Percentiles rank a stretch among this genome's conserved stretches.
Conservation (phyloP, 2,113 vertebrate species). For the Amphiprion ocellaris region DNA sequence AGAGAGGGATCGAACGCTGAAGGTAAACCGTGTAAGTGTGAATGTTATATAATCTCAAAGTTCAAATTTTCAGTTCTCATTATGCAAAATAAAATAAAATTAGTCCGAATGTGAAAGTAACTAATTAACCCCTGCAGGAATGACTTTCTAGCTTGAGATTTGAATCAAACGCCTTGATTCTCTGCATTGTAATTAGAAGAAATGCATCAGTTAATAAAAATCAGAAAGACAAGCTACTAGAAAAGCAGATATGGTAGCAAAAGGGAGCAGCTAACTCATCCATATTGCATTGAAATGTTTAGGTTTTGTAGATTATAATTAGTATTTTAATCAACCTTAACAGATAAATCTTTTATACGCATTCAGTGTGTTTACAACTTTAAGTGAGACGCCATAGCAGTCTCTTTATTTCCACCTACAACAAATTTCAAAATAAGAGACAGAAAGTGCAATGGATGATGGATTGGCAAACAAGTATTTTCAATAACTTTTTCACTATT, state of each 20-base stretch:
- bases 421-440: not conserved
- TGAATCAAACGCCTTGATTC: too few species aligned
- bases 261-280: too few species aligned
- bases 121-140: constrained; percentile 2
- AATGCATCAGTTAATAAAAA: too few species aligned
- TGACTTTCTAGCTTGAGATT: not conserved
- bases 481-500: not conserved
- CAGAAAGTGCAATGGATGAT: not conserved
- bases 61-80: too few species aligned
- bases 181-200: too few species aligned
- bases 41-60: not conserved
- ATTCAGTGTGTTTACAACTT: not conserved
- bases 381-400: not conserved
- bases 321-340: not conserved
- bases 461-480: not conserved
- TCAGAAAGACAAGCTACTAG: too few species aligned
- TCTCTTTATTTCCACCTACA: not conserved
- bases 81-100: not conserved
- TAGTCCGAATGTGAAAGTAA: not conserved
- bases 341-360: not conserved
- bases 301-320: too few species aligned
- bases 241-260: too few species aligned
- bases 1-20: not conserved
- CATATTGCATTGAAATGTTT: too few species aligned
- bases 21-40: not conserved